Percentiles rank a stretch among this genome's conserved stretches.
phyloP scores from a whole-genome alignment of 2,113 vertebrate genomes.

The Aleadryas rufinucha region DNA sequence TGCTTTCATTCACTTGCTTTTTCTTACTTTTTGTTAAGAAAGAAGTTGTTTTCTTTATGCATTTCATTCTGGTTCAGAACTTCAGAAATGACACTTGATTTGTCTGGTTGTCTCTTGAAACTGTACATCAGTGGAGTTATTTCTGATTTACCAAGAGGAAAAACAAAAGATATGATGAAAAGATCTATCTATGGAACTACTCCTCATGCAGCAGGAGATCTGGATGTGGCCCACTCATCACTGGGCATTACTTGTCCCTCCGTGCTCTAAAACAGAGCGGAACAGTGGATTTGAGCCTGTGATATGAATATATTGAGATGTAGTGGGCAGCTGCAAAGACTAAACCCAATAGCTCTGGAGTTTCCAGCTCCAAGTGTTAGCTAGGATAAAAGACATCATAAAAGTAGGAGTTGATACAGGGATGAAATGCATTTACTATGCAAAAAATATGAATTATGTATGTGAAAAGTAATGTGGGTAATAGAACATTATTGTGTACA shows the following conservation, averaged over 20 bases:
- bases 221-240: not conserved
- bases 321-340: not conserved
- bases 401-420: not conserved
- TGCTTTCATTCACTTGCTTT: not conserved
- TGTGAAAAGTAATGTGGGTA: not conserved
- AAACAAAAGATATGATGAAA: not conserved
- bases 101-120: not conserved
- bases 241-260: not conserved
- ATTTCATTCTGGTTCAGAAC: not conserved
- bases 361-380: not conserved
- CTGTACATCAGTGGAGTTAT: not conserved
- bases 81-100: not conserved
- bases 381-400: not conserved
- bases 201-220: not conserved
- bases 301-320: not conserved
- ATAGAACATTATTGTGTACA: not conserved
- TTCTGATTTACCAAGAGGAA: not conserved
- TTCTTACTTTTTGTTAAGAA: not conserved
- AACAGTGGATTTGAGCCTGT: not conserved
- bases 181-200: not conserved
- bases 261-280: not conserved
- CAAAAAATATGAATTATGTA: not conserved
- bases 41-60: not conserved
- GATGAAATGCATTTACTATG: not conserved
- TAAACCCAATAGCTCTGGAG: not conserved